These are phyloP conservation scores for Oryzias woworae DNA, from an alignment of 2,113 vertebrate species.

Conservation along the genomic window DNA sequence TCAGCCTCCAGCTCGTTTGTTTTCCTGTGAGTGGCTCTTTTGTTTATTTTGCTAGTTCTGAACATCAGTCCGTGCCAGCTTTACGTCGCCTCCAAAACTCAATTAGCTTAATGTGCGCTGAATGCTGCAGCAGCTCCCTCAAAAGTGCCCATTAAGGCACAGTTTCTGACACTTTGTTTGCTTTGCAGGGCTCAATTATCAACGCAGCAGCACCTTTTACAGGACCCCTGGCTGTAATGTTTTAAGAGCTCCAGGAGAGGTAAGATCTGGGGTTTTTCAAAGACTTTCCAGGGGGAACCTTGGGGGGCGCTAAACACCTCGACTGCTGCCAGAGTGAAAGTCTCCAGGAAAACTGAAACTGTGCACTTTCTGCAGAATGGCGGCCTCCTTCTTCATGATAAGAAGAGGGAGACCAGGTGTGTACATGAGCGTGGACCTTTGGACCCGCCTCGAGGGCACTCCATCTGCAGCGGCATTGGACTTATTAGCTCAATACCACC, in stretches of 20 bases:
- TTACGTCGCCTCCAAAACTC: slow-evolving; percentile 64
- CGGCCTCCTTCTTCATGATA: background rate
- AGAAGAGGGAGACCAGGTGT: background rate
- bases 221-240: slow-evolving; percentile 53
- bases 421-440: slow-evolving; percentile 34
- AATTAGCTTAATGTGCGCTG: slow-evolving; percentile 58
- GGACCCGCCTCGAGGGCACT: slow-evolving; percentile 43
- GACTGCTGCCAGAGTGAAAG: slow-evolving; percentile 44
- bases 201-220: slow-evolving; percentile 74
- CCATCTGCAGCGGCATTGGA: slow-evolving; percentile 61
- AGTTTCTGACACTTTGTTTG: slow-evolving; percentile 62
- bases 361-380: slow-evolving; percentile 3
- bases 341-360: slow-evolving; percentile 14
- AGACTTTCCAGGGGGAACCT: slow-evolving; percentile 60
- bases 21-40: slow-evolving; percentile 63
- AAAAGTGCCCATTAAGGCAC: slow-evolving; percentile 61
- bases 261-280: slow-evolving; percentile 63
- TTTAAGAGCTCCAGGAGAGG: slow-evolving; percentile 64
- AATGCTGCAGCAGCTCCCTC: slow-evolving; percentile 10
- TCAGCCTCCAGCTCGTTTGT: slow-evolving; percentile 59
- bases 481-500: slow-evolving; percentile 57
- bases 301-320: slow-evolving; percentile 66
- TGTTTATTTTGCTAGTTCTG: slow-evolving; percentile 71
- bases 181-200: slow-evolving; percentile 74
- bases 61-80: slow-evolving; percentile 61